phyloP scores from a whole-genome alignment of 53 echinoderm and acorn worm species.

The Luidia sarsii region DNA sequence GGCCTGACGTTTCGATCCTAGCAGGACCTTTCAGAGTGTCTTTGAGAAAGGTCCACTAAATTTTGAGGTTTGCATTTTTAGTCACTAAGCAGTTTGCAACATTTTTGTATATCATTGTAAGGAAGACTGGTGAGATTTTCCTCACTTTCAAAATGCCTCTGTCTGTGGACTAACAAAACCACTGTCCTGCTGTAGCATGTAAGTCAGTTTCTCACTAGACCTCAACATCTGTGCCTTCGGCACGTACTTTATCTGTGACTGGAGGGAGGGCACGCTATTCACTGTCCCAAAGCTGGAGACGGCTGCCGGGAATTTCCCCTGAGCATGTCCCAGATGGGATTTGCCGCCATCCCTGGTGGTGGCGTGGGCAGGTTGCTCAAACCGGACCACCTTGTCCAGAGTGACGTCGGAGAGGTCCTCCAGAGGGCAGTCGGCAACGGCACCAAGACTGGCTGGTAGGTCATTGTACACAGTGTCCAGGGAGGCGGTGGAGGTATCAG shows the following conservation, averaged over 20 bases:
- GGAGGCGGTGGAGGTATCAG: constrained; percentile 63
- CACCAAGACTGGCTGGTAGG: constrained; percentile 61
- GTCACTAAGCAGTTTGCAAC: too few species aligned
- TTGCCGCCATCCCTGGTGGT: not conserved
- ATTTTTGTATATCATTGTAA: too few species aligned
- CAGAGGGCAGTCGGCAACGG: constrained; percentile 5
- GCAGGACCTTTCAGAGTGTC: too few species aligned
- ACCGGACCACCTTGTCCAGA: constrained; percentile 40
- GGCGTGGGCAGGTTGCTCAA: not conserved
- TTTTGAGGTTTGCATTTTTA: too few species aligned
- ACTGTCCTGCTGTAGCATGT: constrained; percentile 37
- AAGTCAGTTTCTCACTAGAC: not conserved
- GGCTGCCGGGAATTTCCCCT: not conserved
- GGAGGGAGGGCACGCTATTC: not conserved
- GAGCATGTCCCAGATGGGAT: not conserved
- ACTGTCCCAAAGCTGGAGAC: too few species aligned
- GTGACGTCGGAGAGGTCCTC: not conserved
- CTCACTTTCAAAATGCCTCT: too few species aligned
- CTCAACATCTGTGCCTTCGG: not conserved
- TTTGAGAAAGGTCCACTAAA: too few species aligned
- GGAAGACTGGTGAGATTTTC: too few species aligned
- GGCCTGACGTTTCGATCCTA: too few species aligned
- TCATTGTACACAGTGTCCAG: constrained; percentile 76
- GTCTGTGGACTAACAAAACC: constrained; percentile 49
- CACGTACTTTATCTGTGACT: not conserved